Evolutionary conservation across 30 jellyfish, hydroid and myxozoan genomes (phyloP).

Genomic region (Cassiopea andromeda): DNA sequence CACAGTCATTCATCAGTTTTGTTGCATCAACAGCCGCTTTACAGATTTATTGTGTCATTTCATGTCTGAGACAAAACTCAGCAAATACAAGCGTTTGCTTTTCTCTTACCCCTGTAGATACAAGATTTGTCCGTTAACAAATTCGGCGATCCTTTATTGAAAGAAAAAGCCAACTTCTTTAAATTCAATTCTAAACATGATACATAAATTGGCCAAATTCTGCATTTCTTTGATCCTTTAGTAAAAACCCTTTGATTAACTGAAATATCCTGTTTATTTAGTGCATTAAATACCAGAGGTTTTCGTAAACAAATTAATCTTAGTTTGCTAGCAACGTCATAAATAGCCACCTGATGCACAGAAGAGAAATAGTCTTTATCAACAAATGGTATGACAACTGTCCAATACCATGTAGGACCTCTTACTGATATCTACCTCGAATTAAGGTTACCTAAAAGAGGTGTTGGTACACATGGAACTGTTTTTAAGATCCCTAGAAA

Average conservation of each 20-base stretch:
- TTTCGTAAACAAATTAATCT: constrained; percentile 5
- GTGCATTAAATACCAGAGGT: background rate
- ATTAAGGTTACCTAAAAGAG: no score
- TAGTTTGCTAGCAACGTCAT: background rate
- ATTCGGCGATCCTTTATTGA: constrained; percentile 7
- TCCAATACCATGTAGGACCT: background rate
- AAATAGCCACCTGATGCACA: background rate
- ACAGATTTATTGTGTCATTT: background rate
- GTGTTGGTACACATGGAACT: no score
- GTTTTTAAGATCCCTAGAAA: no score
- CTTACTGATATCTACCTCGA: no score
- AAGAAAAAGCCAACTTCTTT: background rate
- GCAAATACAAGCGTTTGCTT: background rate
- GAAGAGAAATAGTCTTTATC: background rate
- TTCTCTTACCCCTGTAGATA: constrained; percentile 6
- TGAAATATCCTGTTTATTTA: background rate
- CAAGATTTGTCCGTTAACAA: background rate
- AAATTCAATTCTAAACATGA: constrained; percentile 2
- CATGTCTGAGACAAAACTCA: background rate
- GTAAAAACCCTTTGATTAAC: background rate
- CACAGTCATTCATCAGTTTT: background rate
- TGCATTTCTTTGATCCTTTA: background rate
- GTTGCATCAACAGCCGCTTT: background rate
- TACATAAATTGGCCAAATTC: background rate
- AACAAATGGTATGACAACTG: background rate